These are phyloP conservation scores for Melanotaenia boesemani DNA, from an alignment of 2,797 vertebrate genomes.

Conservation along the genomic window DNA sequence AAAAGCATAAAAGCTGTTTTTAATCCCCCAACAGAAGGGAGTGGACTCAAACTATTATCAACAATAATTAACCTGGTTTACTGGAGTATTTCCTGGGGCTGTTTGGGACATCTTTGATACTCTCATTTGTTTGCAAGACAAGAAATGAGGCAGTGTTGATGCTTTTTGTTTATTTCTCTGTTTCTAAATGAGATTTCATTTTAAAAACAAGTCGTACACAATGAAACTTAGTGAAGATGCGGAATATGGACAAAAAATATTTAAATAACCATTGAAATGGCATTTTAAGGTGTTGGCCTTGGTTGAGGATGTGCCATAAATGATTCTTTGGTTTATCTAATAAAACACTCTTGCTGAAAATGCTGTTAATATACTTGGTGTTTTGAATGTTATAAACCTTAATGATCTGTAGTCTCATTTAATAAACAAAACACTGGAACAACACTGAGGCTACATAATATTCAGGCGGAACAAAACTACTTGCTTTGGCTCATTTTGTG, in stretches of 20 bases:
- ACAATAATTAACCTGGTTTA: constrained; percentile 13
- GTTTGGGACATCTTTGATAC: neutral
- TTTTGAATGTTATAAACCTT: too few relatives aligned
- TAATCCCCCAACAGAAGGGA: neutral
- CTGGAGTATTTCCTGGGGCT: neutral
- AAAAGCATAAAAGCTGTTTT: neutral
- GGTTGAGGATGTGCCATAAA: too few relatives aligned
- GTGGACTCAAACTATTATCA: constrained; percentile 3
- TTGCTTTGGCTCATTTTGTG: too few relatives aligned
- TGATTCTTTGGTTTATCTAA: too few relatives aligned
- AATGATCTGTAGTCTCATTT: too few relatives aligned
- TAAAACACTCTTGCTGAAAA: too few relatives aligned
- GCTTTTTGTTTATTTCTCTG: neutral
- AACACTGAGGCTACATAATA: too few relatives aligned
- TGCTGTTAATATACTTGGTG: too few relatives aligned
- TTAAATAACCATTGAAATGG: too few relatives aligned
- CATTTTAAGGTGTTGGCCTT: too few relatives aligned
- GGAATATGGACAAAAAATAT: neutral
- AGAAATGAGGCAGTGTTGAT: neutral
- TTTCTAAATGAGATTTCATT: neutral
- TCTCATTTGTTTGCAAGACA: neutral
- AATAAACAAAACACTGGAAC: too few relatives aligned
- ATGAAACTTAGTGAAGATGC: neutral
- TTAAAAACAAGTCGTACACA: neutral
- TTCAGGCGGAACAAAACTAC: too few relatives aligned